Conservation (phyloP, 2,888 invertebrate species). For the Leptinotarsa haldemani region DNA sequence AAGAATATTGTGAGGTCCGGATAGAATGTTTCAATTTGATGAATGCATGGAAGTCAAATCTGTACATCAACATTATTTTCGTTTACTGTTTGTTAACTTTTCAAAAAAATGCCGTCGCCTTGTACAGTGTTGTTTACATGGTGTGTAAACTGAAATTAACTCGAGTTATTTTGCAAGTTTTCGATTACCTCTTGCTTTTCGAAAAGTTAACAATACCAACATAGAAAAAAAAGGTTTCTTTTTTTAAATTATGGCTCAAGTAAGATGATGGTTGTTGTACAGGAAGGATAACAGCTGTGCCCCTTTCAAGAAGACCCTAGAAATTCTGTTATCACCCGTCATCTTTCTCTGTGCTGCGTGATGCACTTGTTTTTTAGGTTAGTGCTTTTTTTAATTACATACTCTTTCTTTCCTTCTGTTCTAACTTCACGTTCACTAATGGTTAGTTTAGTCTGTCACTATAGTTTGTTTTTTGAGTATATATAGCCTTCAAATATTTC, state of each 20-base stretch:
- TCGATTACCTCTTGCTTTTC: background rate
- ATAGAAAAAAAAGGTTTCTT: background rate
- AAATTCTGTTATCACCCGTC: constrained; percentile 80
- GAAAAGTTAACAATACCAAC: constrained; percentile 24
- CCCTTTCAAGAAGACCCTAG: constrained; percentile 81
- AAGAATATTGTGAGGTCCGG: constrained; percentile 34
- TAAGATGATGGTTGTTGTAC: constrained; percentile 67
- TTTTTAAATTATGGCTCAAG: constrained; percentile 55
- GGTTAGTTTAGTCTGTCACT: no score
- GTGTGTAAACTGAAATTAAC: no score
- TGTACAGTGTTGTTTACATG: no score
- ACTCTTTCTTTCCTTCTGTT: constrained; percentile 34
- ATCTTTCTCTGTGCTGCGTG: constrained; percentile 81
- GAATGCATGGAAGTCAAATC: constrained; percentile 60
- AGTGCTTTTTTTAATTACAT: constrained; percentile 60
- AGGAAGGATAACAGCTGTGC: constrained; percentile 75
- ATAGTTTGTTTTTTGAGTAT: no score
- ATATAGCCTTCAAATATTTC: no score
- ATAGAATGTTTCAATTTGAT: constrained; percentile 33
- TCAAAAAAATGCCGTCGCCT: constrained; percentile 12
- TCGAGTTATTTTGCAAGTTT: no score
- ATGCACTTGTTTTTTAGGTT: constrained; percentile 64
- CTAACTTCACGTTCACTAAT: constrained; percentile 29
- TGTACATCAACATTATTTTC: constrained; percentile 39
- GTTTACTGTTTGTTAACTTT: constrained; percentile 36